These are phyloP conservation scores for Andrena hattorfiana DNA, from an alignment of 2,888 invertebrate species.

Conservation along the genomic window DNA sequence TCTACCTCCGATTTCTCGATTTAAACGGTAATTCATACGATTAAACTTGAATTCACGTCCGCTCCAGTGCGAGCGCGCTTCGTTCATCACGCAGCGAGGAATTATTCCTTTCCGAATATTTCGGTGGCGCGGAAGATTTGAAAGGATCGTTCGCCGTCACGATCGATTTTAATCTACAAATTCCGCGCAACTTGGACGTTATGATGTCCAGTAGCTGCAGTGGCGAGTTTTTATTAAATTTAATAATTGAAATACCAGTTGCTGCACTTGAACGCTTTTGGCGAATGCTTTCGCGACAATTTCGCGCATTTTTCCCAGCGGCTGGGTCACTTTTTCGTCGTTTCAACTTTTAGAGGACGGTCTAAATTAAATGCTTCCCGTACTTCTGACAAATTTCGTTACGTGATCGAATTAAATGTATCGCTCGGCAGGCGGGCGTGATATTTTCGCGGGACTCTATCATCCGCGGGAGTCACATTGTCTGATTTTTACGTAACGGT, in stretches of 20 bases:
- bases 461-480: background rate
- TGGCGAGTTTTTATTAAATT: conserved; percentile 2
- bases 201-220: background rate
- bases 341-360: background rate
- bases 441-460: background rate
- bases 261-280: background rate
- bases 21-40: conserved; percentile 42
- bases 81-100: background rate
- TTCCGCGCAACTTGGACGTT: background rate
- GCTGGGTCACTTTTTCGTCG: background rate
- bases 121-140: background rate
- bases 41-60: conserved; percentile 41
- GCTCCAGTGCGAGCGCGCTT: conserved; percentile 7
- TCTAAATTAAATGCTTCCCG: background rate
- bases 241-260: background rate
- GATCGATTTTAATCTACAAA: conserved; percentile 1
- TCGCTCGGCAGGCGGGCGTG: background rate
- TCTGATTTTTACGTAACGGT: background rate
- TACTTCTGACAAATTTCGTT: background rate
- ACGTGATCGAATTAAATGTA: background rate
- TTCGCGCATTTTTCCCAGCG: background rate
- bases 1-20: conserved; percentile 35
- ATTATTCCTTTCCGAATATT: background rate
- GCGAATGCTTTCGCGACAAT: background rate
- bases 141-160: background rate